phyloP scores from a whole-genome alignment of 2,113 vertebrate genomes.

The Corythaeola cristata region DNA sequence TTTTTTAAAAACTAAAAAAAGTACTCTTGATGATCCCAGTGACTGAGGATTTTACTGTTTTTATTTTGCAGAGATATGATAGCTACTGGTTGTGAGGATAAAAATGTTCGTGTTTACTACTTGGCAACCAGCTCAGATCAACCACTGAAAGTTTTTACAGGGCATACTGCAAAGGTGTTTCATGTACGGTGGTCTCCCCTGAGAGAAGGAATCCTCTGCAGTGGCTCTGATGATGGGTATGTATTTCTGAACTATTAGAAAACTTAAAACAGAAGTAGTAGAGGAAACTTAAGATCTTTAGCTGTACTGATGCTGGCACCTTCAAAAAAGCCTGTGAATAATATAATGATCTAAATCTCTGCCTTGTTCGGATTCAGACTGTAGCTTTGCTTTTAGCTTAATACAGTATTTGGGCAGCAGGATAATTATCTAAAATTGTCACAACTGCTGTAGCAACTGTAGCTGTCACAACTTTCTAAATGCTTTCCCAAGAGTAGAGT shows the following conservation, averaged over 20 bases:
- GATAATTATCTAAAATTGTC: not conserved
- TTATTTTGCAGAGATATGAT: slow-evolving; percentile 91
- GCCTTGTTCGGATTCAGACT: not conserved
- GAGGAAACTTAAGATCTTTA: not conserved
- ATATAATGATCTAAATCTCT: not conserved
- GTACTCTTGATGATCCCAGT: not conserved
- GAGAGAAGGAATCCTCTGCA: slow-evolving; percentile 95
- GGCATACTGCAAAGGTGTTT: slow-evolving; percentile 95
- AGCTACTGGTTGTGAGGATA: slow-evolving; percentile 97
- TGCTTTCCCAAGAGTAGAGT: not conserved
- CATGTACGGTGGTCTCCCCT: slow-evolving; percentile 96
- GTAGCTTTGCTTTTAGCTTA: not conserved
- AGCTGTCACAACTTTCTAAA: not conserved
- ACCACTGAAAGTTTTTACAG: slow-evolving; percentile 92
- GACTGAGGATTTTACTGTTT: not conserved
- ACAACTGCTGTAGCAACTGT: not conserved
- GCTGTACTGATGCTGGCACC: not conserved
- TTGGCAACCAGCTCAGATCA: slow-evolving; percentile 95
- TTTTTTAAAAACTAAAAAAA: not conserved
- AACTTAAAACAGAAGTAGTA: not conserved
- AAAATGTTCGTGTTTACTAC: slow-evolving; percentile 96
- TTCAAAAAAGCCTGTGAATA: not conserved
- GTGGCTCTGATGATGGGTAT: slow-evolving; percentile 95
- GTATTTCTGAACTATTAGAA: not conserved
- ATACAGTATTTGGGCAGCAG: not conserved